phyloP scores from a whole-genome alignment of 2,797 vertebrate genomes.

The Galago senegalensis region DNA sequence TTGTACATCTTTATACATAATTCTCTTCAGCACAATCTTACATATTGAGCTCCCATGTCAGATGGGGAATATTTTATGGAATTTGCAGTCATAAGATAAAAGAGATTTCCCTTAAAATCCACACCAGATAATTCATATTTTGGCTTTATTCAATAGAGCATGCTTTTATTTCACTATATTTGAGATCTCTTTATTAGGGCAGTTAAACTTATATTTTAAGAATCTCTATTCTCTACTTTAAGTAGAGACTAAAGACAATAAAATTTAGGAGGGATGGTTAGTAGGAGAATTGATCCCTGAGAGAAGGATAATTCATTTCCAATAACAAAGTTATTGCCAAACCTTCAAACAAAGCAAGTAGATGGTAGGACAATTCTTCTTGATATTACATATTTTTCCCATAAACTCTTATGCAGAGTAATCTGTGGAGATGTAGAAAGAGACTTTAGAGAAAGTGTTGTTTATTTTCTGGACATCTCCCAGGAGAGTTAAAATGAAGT shows the following conservation, averaged over 20 bases:
- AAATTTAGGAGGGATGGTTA: neutral
- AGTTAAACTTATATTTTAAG: neutral
- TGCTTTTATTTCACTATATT: neutral
- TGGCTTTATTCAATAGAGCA: neutral
- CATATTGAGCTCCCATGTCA: neutral
- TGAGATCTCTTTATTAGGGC: neutral
- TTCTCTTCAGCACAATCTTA: neutral
- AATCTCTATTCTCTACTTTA: neutral
- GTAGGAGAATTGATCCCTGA: neutral
- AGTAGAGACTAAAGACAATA: neutral
- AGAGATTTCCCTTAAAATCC: neutral
- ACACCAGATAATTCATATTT: neutral
- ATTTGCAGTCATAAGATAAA: neutral
- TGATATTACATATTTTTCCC: neutral
- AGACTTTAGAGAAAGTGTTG: neutral
- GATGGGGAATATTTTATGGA: neutral
- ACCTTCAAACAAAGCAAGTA: neutral
- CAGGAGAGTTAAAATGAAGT: neutral
- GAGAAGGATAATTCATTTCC: neutral
- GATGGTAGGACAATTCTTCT: neutral
- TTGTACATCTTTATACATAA: neutral
- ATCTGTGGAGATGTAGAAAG: neutral
- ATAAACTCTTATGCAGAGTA: neutral
- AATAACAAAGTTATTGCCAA: neutral
- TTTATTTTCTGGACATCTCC: neutral